Conservation (phyloP, 2,888 invertebrate genomes). For the Cheilosia grossa region DNA sequence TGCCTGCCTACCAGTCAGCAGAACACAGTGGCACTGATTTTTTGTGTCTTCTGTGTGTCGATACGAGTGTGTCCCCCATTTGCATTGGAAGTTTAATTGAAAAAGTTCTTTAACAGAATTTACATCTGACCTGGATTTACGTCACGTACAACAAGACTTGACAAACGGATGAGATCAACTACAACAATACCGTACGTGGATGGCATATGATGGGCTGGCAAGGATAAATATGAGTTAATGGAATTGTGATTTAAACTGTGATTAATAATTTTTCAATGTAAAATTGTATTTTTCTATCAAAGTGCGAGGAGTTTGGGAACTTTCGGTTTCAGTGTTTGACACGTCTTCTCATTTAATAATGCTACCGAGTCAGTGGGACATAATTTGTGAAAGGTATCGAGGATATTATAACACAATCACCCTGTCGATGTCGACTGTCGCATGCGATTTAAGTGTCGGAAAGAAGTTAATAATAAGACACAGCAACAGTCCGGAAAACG, state of each 20-base stretch:
- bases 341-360: no score
- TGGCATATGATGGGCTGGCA: background rate
- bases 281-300: no score
- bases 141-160: slow-evolving; percentile 62
- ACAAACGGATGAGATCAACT: slow-evolving; percentile 32
- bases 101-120: slow-evolving; percentile 71
- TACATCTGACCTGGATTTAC: slow-evolving; percentile 71
- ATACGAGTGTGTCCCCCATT: slow-evolving; percentile 52
- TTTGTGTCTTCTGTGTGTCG: slow-evolving; percentile 10
- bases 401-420: no score
- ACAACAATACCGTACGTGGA: slow-evolving; percentile 8
- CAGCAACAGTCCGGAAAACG: no score
- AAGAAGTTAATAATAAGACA: no score
- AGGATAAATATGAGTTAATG: background rate
- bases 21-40: background rate
- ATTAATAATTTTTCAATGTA: no score
- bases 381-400: no score
- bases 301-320: no score
- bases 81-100: slow-evolving; percentile 70
- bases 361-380: no score
- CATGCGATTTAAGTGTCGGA: no score
- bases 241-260: background rate
- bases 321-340: no score
- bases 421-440: no score
- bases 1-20: background rate